Evolutionary conservation across 2,113 vertebrate species (phyloP), one percentile per base, ranked within the genome.

Genomic region (Emberiza fucata): DNA sequence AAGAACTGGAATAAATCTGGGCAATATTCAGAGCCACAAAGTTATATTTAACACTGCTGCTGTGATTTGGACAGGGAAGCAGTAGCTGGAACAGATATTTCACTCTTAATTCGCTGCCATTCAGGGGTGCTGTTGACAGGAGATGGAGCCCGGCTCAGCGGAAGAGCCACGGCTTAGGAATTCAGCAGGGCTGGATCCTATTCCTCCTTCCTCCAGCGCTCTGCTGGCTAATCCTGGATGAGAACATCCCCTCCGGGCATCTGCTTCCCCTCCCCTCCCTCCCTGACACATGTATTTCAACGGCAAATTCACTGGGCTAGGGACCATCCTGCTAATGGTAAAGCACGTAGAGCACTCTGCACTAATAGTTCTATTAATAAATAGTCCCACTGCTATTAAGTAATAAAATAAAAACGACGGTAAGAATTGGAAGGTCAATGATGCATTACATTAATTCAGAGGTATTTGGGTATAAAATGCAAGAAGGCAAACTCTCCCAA

Each of bases 111-210:
- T 83, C 2, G 1, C 83, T 92, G 94, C 89, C 82, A 64, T 95
- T 83, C 86, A 90, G 72, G 42, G 81, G 69, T 86, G 88, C 80
- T 91, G 95, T 64, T 81, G 94, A 91, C 85, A 95, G 88, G 88
- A 86, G 92, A 91, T 33, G 86, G 35, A 91, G 92, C 39, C 51
- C 0, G 0, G 68, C 60, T 77, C 72, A 75, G 92, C 59, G 39
- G 88, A 97, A 92, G 80, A 90, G 60, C 84, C 72, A 61, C 2
- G 0, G 81, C 56, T 66, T 77, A 40, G 92, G 88, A 95, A 94
- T 94, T 92, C 6, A 70, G 81, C 2, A 66, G 81, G 63, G 81
- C 42, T 89, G 87, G 85, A 91, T 95, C 88, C 79, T 95, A 64
- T 95, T 96, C 95, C 95, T 82, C 40, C 84, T 85, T 94, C 94